Base-by-base conservation (phyloP, 1,140 invertebrate genomes). In the Saccostrea glomerata region DNA sequence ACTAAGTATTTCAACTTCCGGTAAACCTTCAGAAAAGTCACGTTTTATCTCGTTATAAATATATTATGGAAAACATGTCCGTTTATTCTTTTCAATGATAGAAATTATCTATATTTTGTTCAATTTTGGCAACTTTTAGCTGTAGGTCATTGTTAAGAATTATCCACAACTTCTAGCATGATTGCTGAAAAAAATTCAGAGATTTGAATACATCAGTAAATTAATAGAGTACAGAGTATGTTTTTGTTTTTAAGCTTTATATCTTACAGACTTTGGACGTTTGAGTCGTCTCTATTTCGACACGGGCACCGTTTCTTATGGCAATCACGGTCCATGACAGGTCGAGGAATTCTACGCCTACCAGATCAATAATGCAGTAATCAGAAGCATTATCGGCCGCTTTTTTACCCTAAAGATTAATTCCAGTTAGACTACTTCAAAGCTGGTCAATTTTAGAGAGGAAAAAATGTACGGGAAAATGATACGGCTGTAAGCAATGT, bases 331-430 rank as follows among this genome's bases (percentile, higher is more conserved):
- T 36, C 70, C 23, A 73, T 30, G 70, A 73, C 25, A 73, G 23
- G 23, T 73, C 70, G 70, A 36, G 25, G 25, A 73, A 73, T 73
- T 73, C 70, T 36, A 30, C 70, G 70, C 70, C 70, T 73, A 4
- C 13, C 15, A 4, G 70, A 73, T 73, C 70, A 73, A 73, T 73
- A 73, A 73, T 40, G 30, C 25, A 25, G 70, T 73, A 73, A 73
- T 73, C 70, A 73, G 30, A 25, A 73, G 70, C 13, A 73, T 73
- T 73, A 73, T 73, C 23, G 70, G 70, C 70, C 30, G 70, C 30
- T 73, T 73, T 73, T 73, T 73, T 73, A 73, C 70, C 70, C 70
- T 30, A 30, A 73, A 73, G 70, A 73, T 73, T 73, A 73, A 73
- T 73, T 25, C 30, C 70, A 73, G 70, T 73, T 73, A 17, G 23